phyloP scores from a whole-genome alignment of 2,113 vertebrate species.

The Erythrocercus mccallii region DNA sequence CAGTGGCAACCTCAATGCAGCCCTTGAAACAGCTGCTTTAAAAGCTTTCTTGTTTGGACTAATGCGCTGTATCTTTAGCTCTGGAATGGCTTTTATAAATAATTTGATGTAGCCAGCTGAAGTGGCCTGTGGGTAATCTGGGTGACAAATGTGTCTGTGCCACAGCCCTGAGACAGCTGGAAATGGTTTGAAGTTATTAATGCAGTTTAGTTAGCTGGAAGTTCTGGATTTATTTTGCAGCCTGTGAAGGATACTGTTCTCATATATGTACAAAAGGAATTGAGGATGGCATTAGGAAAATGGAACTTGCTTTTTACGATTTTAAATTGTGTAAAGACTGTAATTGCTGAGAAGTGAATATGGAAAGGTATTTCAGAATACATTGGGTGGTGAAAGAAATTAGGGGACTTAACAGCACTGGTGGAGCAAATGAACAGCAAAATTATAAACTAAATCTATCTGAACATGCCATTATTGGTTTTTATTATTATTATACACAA shows the following conservation, averaged over 20 bases:
- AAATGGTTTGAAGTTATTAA: not conserved
- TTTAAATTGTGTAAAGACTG: constrained; percentile 67
- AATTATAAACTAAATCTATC: constrained; percentile 2
- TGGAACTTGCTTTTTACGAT: constrained; percentile 70
- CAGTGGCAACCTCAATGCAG: not conserved
- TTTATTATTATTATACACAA: constrained; percentile 33
- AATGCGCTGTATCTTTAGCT: not conserved
- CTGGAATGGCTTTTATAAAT: constrained; percentile 20
- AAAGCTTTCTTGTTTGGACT: constrained; percentile 15
- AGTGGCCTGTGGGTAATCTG: constrained; percentile 1
- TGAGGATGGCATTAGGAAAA: constrained; percentile 72
- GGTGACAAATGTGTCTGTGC: not conserved
- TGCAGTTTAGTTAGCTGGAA: constrained; percentile 21
- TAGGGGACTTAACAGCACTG: not conserved
- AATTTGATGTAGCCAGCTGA: not conserved
- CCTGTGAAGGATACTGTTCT: constrained; percentile 58
- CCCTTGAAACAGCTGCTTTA: not conserved
- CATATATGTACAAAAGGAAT: constrained; percentile 52
- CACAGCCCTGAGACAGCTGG: not conserved
- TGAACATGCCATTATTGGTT: constrained; percentile 32
- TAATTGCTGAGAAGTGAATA: constrained; percentile 68
- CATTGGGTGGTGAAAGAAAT: constrained; percentile 31
- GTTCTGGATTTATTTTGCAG: constrained; percentile 70
- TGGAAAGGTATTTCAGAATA: constrained; percentile 66
- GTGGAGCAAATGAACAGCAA: constrained; percentile 12